Evolutionary conservation across 2,797 vertebrate genomes (phyloP).

Genomic region (Poeciliopsis gracilis): DNA sequence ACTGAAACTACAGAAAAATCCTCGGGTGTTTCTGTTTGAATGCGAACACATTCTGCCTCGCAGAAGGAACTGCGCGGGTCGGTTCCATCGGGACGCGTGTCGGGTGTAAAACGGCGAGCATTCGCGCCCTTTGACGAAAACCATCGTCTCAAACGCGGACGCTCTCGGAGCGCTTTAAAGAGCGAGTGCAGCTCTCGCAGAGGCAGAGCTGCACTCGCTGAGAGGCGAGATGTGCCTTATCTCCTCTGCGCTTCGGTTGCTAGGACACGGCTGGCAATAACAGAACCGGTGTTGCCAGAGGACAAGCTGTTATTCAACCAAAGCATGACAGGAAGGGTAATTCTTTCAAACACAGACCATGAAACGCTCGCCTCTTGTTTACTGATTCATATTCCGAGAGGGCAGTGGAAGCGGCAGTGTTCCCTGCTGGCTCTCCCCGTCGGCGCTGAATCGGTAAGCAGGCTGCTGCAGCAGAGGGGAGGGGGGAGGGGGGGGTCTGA

Average conservation of each 20-base stretch:
- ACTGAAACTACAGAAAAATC: background rate
- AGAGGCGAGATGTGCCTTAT: slow-evolving; percentile 43
- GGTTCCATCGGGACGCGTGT: background rate
- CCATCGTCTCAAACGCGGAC: slow-evolving; percentile 7
- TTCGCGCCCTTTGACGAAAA: background rate
- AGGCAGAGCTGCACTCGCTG: slow-evolving; percentile 45
- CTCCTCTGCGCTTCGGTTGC: slow-evolving; percentile 73
- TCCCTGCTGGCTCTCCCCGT: slow-evolving; percentile 15
- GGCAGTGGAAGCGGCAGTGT: slow-evolving; percentile 17
- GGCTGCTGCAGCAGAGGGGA: background rate
- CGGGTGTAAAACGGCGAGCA: background rate
- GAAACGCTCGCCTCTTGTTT: slow-evolving; percentile 40
- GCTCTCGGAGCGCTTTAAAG: slow-evolving; percentile 4
- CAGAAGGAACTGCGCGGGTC: background rate
- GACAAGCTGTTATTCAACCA: slow-evolving; percentile 57
- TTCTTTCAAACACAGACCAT: slow-evolving; percentile 34
- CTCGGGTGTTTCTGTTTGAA: background rate
- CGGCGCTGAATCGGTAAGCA: slow-evolving; percentile 20
- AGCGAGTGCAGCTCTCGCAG: slow-evolving; percentile 28
- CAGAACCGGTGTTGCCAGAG: slow-evolving; percentile 66
- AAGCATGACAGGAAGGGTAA: slow-evolving; percentile 35
- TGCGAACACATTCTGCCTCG: background rate
- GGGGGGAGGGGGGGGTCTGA: slow-evolving; percentile 7
- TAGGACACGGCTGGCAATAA: slow-evolving; percentile 78
- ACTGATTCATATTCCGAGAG: slow-evolving; percentile 29